phyloP scores from a whole-genome alignment of 2,888 invertebrate species.

The Dysmachus trigonus region DNA sequence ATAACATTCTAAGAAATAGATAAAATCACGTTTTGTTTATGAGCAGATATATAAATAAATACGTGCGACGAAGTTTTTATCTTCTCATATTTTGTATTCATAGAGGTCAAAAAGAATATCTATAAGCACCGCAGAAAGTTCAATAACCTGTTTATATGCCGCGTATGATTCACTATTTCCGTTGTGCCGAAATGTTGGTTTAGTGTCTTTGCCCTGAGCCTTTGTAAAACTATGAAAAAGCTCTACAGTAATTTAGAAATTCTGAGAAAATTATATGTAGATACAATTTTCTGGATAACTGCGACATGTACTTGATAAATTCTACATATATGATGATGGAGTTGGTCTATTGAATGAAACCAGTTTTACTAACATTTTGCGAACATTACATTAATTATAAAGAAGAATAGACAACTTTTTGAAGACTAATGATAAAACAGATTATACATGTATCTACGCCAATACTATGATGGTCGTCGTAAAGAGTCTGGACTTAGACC shows the following conservation, averaged over 20 bases:
- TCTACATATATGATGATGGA: background rate
- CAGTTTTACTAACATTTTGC: no score
- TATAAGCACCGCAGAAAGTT: background rate
- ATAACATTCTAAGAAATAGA: background rate
- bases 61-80: background rate
- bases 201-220: background rate
- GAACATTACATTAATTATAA: no score
- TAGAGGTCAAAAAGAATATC: background rate
- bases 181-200: background rate
- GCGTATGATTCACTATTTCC: background rate
- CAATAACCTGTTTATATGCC: background rate
- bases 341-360: background rate
- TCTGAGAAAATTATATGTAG: background rate
- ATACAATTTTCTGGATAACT: background rate
- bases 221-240: background rate
- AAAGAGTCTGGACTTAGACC: no score
- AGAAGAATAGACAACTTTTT: no score
- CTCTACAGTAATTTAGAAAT: background rate
- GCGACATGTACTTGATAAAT: background rate
- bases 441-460: no score
- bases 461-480: no score
- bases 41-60: background rate
- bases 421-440: no score
- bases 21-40: background rate
- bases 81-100: background rate